A percentile compares a stretch with the other conserved stretches of the same genome.
These are phyloP conservation scores for Dendroctonus valens DNA, from an alignment of 1,140 invertebrate species.

Conservation along the genomic window DNA sequence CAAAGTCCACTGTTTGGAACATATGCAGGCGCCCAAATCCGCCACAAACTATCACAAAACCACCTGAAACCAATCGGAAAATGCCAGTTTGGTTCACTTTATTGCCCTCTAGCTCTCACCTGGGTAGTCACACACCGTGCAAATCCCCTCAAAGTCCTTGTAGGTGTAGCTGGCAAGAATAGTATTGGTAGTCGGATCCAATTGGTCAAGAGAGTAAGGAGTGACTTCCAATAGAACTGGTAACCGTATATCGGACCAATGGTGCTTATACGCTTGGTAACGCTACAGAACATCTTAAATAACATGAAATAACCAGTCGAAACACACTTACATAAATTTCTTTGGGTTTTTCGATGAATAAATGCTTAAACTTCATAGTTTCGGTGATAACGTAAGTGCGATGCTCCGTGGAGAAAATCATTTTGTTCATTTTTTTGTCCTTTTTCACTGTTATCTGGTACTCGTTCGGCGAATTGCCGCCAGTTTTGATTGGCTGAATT, in stretches of 20 bases:
- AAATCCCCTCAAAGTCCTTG: conserved; percentile 85
- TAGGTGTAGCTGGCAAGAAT: conserved; percentile 86
- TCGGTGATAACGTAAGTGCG: conserved; percentile 89
- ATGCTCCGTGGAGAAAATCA: conserved; percentile 97
- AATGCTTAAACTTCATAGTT: conserved; percentile 76
- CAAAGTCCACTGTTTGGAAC: conserved; percentile 80
- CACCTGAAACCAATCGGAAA: conserved; percentile 52
- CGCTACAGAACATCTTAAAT: conserved; percentile 57
- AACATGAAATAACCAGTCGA: neutral
- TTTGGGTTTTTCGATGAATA: conserved; percentile 77
- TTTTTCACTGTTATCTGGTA: conserved; percentile 88
- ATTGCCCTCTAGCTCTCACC: conserved; percentile 29
- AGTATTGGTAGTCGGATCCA: conserved; percentile 80
- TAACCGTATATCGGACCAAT: conserved; percentile 89
- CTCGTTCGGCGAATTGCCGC: conserved; percentile 58
- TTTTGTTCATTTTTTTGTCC: conserved; percentile 87
- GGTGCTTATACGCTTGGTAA: conserved; percentile 90
- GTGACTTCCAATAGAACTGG: conserved; percentile 88
- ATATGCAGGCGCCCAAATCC: conserved; percentile 87
- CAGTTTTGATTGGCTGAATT: conserved; percentile 65
- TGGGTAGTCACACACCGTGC: conserved; percentile 58
- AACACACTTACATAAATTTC: conserved; percentile 65
- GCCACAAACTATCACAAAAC: conserved; percentile 85
- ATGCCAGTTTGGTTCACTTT: conserved; percentile 4
- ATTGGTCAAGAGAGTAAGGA: conserved; percentile 84